Conservation (phyloP, 2,888 invertebrate species). For the Hydraecia micacea region DNA sequence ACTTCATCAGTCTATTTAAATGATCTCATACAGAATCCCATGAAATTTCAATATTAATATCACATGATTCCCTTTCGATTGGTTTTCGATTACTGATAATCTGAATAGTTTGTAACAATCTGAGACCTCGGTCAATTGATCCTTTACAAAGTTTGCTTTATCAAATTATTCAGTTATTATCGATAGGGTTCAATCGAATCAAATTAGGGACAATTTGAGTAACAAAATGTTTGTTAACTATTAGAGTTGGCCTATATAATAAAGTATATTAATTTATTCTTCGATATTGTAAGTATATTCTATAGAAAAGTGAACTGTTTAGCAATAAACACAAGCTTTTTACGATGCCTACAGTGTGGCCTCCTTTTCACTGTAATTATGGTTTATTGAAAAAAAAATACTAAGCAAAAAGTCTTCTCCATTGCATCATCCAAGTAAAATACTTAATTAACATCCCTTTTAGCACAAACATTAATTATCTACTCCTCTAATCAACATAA, state of each 20-base stretch:
- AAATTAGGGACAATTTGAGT: conserved; percentile 44
- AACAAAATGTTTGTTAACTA: conserved; percentile 43
- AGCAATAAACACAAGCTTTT: not conserved
- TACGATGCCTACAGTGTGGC: not conserved
- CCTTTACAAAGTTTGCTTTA: conserved; percentile 61
- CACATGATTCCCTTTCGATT: conserved; percentile 60
- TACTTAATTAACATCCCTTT: not conserved
- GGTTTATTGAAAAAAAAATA: not conserved
- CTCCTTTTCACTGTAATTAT: not conserved
- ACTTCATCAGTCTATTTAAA: conserved; percentile 1
- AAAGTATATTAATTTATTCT: not conserved
- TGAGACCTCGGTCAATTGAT: conserved; percentile 64
- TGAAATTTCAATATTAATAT: conserved; percentile 58
- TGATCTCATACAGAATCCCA: conserved; percentile 34
- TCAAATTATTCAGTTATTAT: conserved; percentile 65
- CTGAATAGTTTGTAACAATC: conserved; percentile 75
- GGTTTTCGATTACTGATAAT: conserved; percentile 72
- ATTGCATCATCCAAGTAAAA: not conserved
- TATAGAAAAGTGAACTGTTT: not conserved
- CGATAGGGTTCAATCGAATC: conserved; percentile 55
- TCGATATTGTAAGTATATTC: not conserved
- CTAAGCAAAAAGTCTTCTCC: not conserved
- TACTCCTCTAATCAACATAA: conserved; percentile 30
- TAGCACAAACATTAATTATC: not conserved
- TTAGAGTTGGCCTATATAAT: conserved; percentile 13